These are phyloP conservation scores for Tiliacea aurago DNA, from an alignment of 2,888 invertebrate genomes.

Conservation along the genomic window DNA sequence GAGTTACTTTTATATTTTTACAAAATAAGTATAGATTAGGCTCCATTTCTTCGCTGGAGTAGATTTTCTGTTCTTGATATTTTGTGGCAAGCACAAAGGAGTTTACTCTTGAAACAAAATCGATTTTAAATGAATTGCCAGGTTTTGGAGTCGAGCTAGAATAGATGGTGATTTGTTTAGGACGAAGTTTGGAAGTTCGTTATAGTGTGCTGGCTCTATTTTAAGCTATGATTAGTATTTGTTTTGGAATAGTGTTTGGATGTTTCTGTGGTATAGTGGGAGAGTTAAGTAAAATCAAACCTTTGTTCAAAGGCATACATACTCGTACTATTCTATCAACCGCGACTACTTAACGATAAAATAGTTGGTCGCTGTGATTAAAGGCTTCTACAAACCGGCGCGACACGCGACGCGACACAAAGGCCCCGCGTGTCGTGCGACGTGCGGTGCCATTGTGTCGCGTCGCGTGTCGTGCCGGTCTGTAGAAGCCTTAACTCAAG, in stretches of 20 bases:
- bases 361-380: too few relatives aligned
- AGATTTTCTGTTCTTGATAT: constrained; percentile 16
- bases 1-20: background rate
- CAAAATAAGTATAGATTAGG: background rate
- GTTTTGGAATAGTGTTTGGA: constrained; percentile 11
- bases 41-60: background rate
- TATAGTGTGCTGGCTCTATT: constrained; percentile 10
- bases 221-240: constrained; percentile 7
- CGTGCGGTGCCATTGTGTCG: too few relatives aligned
- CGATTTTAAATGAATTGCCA: constrained; percentile 42
- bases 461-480: too few relatives aligned
- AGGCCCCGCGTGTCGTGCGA: too few relatives aligned
- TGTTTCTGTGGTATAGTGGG: background rate
- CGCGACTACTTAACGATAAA: too few relatives aligned
- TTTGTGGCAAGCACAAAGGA: constrained; percentile 13
- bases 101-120: constrained; percentile 38
- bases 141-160: constrained; percentile 29
- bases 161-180: constrained; percentile 29
- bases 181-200: constrained; percentile 30
- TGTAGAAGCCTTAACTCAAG: too few relatives aligned
- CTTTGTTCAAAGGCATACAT: too few relatives aligned
- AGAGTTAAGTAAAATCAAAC: too few relatives aligned
- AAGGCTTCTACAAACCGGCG: too few relatives aligned
- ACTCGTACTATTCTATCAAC: too few relatives aligned
- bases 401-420: too few relatives aligned